Evolutionary conservation across 1,140 invertebrate genomes (phyloP), one percentile per base, ranked within the genome.

Genomic region (Neodiprion lecontei): DNA sequence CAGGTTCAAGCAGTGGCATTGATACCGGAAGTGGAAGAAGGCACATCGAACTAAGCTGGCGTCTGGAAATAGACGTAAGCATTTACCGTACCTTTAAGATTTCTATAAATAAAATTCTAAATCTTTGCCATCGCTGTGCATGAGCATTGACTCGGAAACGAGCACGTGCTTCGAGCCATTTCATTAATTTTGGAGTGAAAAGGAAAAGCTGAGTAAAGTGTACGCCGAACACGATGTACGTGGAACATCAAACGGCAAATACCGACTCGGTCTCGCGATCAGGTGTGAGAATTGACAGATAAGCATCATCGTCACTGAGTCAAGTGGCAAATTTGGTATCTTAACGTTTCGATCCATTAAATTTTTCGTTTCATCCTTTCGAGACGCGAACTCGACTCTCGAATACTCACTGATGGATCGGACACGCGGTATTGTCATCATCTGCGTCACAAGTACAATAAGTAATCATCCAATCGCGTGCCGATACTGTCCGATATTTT

Each of bases 1-100:
- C 28, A 40, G 28, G 28, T 40, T 40, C 0, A 40, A 40, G n/a
- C 53, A 17, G 3, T 61, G 53, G 53, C 53, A 61, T 61, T 61
- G 53, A 61, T 61, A 61, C 53, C 53, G 53, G 53, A 61, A 61
- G 53, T 61, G 53, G 53, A 61, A 61, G 53, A 61, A 61, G 53
- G 53, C 53, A 61, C 53, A 61, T 61, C 53, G 53, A 61, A 61
- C 5, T 61, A 61, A 61, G 53, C 53, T 12, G 28, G 28, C 28
- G n/a, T 61, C 53, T 17, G 9, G 53, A 11, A 61, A 61, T 61
- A 61, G 53, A 61, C 53, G 53, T 17, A 17, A 14, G 53, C 53
- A 61, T 61, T 40, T 61, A 61, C 53, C 28, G 28, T 61, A 61
- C 53, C 53, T 61, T 61, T 61, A 17, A 61, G 28, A 61, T 61